A percentile compares a stretch with the other conserved stretches of the same genome.
phyloP scores from a whole-genome alignment of 2,888 invertebrate species.

The Drosophila percnosoma region DNA sequence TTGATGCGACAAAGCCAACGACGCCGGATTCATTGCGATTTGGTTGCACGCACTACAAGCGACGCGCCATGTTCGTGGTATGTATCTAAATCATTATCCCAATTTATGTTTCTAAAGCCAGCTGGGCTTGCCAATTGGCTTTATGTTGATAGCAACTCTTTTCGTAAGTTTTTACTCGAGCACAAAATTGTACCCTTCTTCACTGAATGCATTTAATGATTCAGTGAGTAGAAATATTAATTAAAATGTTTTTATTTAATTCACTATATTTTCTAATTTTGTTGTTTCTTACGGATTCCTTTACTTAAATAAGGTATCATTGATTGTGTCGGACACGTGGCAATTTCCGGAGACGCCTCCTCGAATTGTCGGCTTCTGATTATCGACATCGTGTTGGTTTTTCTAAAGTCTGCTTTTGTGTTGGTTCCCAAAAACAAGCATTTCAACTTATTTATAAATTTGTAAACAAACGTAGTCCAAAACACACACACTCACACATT shows the following conservation, averaged over 20 bases:
- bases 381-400: conserved; percentile 35
- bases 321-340: conserved; percentile 28
- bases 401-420: conserved; percentile 26
- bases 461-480: conserved; percentile 49
- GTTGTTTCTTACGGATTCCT: neutral
- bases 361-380: conserved; percentile 42
- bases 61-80: conserved; percentile 94
- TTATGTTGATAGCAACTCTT: no score
- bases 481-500: conserved; percentile 1
- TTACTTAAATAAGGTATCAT: conserved; percentile 6
- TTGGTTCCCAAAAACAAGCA: conserved; percentile 29
- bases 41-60: conserved; percentile 93
- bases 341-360: conserved; percentile 21
- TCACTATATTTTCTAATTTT: neutral
- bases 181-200: neutral
- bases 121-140: neutral
- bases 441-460: conserved; percentile 56
- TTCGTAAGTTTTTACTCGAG: no score
- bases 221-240: neutral
- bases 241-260: neutral
- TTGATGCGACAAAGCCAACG: conserved; percentile 40
- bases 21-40: conserved; percentile 74
- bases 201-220: neutral
- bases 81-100: conserved; percentile 82
- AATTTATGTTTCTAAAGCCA: neutral